Evolutionary conservation across 2,113 vertebrate genomes (phyloP).

Genomic region (Daubentonia madagascariensis): DNA sequence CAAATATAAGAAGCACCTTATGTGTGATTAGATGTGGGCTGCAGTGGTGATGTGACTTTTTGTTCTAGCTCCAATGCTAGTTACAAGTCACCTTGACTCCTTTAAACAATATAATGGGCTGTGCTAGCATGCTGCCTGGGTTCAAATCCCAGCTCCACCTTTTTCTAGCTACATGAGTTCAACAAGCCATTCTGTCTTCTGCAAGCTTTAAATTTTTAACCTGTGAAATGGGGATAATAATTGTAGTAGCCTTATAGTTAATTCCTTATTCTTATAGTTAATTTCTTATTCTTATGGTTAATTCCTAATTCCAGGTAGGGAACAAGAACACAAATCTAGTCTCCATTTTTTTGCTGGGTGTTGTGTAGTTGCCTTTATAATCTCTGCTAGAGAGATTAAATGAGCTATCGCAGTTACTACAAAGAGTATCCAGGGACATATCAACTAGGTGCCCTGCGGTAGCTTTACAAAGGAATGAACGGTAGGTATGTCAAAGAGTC

Average conservation of each 20-base stretch:
- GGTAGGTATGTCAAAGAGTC: not conserved
- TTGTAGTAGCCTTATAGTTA: not conserved
- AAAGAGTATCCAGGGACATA: not conserved
- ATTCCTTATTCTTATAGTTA: no score
- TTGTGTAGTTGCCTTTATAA: no score
- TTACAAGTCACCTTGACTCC: not conserved
- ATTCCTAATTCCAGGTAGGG: conserved; percentile 47
- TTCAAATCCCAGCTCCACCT: not conserved
- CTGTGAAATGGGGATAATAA: not conserved
- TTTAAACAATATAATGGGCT: not conserved
- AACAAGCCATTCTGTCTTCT: not conserved
- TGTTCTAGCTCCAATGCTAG: not conserved
- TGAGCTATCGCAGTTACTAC: not conserved
- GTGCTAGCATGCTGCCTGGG: not conserved
- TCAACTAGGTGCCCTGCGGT: not conserved
- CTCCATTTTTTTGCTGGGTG: not conserved
- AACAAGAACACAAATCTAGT: conserved; percentile 46
- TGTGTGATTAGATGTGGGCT: not conserved
- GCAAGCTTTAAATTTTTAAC: not conserved
- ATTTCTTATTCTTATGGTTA: no score
- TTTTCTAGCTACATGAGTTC: not conserved
- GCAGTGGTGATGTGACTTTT: not conserved
- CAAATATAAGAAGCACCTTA: not conserved
- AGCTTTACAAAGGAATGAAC: not conserved
- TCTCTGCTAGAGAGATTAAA: not conserved